Percentiles rank a stretch among this genome's conserved stretches.
These are phyloP conservation scores for Hippolais icterina DNA, from an alignment of 2,113 vertebrate genomes.

Conservation along the genomic window DNA sequence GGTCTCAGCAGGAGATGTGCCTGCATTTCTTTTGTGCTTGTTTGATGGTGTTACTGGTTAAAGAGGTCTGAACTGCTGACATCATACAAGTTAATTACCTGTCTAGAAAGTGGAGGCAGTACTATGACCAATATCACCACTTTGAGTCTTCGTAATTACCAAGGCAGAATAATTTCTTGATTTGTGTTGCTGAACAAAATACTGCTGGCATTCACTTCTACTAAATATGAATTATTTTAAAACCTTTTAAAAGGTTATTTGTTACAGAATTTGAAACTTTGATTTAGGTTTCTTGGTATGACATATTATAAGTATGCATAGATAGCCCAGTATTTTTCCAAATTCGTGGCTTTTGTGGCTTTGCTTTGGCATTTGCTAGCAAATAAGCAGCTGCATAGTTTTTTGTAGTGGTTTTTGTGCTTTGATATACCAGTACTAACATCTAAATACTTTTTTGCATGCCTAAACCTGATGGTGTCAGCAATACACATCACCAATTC, in stretches of 20 bases:
- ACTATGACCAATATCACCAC: not conserved
- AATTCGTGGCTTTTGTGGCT: not conserved
- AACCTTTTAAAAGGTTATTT: not conserved
- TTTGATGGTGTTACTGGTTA: not conserved
- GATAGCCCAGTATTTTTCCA: not conserved
- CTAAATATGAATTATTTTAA: not conserved
- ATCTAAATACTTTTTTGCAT: not conserved
- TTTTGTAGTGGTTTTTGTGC: not conserved
- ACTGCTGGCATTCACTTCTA: not conserved
- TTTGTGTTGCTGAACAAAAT: not conserved
- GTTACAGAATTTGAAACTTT: not conserved
- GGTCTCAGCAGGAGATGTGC: fast-evolving
- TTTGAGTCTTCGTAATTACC: not conserved
- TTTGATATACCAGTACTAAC: not conserved
- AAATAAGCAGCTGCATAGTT: not conserved
- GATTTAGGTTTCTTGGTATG: not conserved
- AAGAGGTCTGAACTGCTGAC: not conserved
- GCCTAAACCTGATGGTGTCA: not conserved
- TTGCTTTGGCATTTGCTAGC: not conserved
- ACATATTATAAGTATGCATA: not conserved
- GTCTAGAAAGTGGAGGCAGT: not conserved
- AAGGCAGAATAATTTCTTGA: not conserved
- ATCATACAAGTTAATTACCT: not conserved
- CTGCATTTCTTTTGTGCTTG: not conserved
- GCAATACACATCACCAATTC: not conserved